Evolutionary conservation across 2,888 invertebrate genomes (phyloP).

Genomic region (Stegana nigrithorax): DNA sequence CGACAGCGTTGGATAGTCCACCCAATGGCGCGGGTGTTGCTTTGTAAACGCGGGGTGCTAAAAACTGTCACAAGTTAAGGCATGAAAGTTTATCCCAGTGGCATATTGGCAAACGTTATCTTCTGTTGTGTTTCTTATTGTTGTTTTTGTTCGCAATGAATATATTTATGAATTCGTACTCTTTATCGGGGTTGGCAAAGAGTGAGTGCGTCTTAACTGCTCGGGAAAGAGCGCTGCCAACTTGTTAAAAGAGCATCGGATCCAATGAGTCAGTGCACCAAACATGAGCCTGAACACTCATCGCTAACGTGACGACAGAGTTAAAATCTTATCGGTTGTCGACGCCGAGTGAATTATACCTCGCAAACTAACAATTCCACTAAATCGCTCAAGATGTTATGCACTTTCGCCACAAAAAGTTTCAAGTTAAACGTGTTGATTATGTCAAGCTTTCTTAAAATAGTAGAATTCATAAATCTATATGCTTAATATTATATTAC

Average conservation of each 20-base stretch:
- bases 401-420: not conserved
- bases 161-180: not conserved
- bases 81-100: not conserved
- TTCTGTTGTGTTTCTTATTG: not conserved
- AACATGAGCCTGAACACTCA: too few relatives aligned
- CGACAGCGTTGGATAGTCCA: not conserved
- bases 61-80: not conserved
- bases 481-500: too few relatives aligned
- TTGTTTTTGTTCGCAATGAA: not conserved
- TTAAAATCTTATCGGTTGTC: conserved; percentile 28
- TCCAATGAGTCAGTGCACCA: not conserved
- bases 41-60: too few relatives aligned
- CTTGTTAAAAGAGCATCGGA: not conserved
- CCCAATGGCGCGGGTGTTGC: too few relatives aligned
- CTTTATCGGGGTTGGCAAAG: not conserved
- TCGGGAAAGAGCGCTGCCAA: not conserved
- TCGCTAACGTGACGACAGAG: conserved; percentile 2
- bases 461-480: too few relatives aligned
- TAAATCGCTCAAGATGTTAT: too few relatives aligned
- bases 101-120: not conserved
- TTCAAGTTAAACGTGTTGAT: too few relatives aligned
- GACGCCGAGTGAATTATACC: conserved; percentile 12
- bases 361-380: not conserved
- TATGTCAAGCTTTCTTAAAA: too few relatives aligned
- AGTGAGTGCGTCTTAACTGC: not conserved